Base-by-base conservation (phyloP, 2,888 invertebrate genomes). In the Meiosimyza platycephala region DNA sequence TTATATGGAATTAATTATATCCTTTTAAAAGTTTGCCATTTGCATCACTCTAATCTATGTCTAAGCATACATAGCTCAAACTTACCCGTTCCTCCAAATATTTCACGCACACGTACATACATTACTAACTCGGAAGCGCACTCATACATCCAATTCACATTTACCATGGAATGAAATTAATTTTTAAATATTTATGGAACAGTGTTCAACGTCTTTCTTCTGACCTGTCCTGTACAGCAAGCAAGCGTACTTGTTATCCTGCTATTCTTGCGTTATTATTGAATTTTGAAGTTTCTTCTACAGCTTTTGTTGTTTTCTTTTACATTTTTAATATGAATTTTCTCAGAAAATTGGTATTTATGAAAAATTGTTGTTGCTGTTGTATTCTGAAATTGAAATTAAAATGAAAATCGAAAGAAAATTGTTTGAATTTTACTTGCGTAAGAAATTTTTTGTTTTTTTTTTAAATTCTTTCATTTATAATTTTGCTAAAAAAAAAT, bases 141-240 rank as follows among this genome's bases (percentile, higher is more conserved):
- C 57, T 7, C 28, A 57, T 60, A 60, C 60, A 60, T 11, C 11
- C 33, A 60, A 28, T 33, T 9, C 13, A 33, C 12, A 33, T 52
- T 62, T 18, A 13, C 13, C 62, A 63, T 70, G 33, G 54, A 63
- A 73, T 80, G 82, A 78, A 77, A 78, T 78, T 78, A 78, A 78
- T 77, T 78, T 78, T 78, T 78, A 78, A 78, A 78, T 78, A 78
- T 78, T 78, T 78, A 78, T 78, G 76, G 76, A 76, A 55, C 62
- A n/a, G 6, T 22, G 15, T 11, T 13, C 48, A 16, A 33, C 33
- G 22, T 64, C 64, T 51, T 6, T 50, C 50, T 50, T 5, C 13
- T 51, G 12, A 18, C 33, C 50, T 54, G 63, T 62, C 62, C 52
- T 40, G 28, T 54, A 48, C 63, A 70, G 40, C 40, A 40, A 6